These are phyloP conservation scores for Odocoileus hemionus DNA, from an alignment of 2,113 vertebrate species.

Conservation along the genomic window DNA sequence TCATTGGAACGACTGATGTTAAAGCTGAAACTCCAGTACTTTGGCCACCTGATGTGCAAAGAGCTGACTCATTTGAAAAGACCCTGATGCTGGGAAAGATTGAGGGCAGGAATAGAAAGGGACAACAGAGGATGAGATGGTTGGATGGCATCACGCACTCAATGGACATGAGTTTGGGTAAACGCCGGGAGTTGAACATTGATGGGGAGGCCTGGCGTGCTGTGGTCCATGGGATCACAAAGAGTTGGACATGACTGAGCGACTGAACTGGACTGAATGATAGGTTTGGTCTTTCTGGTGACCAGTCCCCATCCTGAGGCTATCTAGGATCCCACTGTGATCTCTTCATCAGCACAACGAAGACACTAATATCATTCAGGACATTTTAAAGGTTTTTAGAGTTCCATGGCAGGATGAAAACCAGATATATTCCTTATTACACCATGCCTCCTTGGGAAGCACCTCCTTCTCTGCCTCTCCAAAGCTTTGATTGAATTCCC, in stretches of 20 bases:
- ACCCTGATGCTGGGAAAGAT: neutral
- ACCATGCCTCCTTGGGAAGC: neutral
- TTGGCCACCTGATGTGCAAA: neutral
- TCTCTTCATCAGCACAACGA: neutral
- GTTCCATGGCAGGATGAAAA: neutral
- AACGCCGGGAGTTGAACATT: fast-evolving
- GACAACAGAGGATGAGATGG: neutral
- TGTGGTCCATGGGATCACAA: neutral
- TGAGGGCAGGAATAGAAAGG: neutral
- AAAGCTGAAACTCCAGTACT: neutral
- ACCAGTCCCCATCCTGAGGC: neutral
- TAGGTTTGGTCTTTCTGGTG: neutral
- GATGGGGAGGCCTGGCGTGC: neutral
- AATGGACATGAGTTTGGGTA: neutral
- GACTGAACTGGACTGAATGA: neutral
- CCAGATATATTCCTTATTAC: neutral
- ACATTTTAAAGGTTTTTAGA: neutral
- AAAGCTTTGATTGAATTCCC: neutral
- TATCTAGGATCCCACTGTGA: neutral
- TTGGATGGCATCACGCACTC: neutral
- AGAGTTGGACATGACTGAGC: fast-evolving
- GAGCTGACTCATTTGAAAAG: neutral
- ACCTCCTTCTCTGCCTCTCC: neutral
- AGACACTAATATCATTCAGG: neutral
- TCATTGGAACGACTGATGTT: neutral